phyloP scores from a whole-genome alignment of 1,140 invertebrate species.

The Lordiphosa collinella region DNA sequence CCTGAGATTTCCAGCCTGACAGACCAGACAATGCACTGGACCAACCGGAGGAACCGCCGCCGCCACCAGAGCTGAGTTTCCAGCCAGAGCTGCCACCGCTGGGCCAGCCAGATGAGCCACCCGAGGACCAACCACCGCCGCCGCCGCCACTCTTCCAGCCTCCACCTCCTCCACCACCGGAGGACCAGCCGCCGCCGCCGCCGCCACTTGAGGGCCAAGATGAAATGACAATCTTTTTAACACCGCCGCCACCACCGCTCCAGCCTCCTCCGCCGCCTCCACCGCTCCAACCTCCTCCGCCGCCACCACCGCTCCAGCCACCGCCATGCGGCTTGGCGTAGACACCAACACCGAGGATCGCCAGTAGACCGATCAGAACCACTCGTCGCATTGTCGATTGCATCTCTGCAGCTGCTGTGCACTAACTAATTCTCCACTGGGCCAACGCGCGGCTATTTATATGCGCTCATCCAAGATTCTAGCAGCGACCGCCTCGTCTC shows the following conservation, averaged over 20 bases:
- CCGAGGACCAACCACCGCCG: constrained; percentile 15
- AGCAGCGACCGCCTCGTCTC: background rate
- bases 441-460: constrained; percentile 62
- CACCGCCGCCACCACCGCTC: constrained; percentile 11
- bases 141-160: constrained; percentile 4
- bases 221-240: no score
- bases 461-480: constrained; percentile 56
- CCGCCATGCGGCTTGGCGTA: constrained; percentile 55
- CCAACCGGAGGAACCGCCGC: no score
- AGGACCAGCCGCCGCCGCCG: constrained; percentile 36
- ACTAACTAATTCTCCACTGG: constrained; percentile 63
- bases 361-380: constrained; percentile 33
- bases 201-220: constrained; percentile 12
- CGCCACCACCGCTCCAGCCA: constrained; percentile 26
- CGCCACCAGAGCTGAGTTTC: no score
- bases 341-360: constrained; percentile 27
- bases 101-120: background rate
- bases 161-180: constrained; percentile 18
- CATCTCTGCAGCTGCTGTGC: constrained; percentile 63
- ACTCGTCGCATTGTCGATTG: constrained; percentile 45
- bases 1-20: no score
- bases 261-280: constrained; percentile 8
- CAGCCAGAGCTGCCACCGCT: constrained; percentile 16
- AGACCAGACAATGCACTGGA: no score
- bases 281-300: constrained; percentile 6